These are phyloP conservation scores for Pygoscelis antarcticus DNA, from an alignment of 2,113 vertebrate species.

Conservation along the genomic window DNA sequence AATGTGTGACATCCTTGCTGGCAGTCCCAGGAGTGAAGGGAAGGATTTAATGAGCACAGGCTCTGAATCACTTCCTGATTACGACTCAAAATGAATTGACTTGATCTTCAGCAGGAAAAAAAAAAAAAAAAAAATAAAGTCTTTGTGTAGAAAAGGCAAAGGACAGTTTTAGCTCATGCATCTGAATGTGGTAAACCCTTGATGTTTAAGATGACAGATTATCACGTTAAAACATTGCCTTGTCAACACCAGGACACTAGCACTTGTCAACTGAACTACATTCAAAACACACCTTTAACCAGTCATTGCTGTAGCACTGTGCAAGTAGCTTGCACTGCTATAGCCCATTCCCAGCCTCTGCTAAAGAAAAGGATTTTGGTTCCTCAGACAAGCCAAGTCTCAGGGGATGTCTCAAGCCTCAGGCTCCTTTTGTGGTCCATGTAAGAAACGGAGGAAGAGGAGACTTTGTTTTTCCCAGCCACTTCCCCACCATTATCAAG, in stretches of 20 bases:
- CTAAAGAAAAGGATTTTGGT: background rate
- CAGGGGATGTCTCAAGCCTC: background rate
- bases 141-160: background rate
- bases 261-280: background rate
- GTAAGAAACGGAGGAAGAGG: background rate
- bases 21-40: slow-evolving; percentile 30
- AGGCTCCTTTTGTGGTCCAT: background rate
- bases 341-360: background rate
- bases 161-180: background rate
- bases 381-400: background rate
- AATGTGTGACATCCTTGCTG: slow-evolving; percentile 37
- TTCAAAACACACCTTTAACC: background rate
- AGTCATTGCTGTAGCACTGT: background rate
- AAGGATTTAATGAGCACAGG: slow-evolving; percentile 55
- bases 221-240: background rate
- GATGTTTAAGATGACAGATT: background rate
- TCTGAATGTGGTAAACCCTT: background rate
- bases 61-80: slow-evolving; percentile 58
- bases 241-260: background rate
- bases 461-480: background rate
- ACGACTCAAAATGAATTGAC: slow-evolving; percentile 35
- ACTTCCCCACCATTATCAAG: background rate
- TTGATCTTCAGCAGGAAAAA: background rate
- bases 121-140: background rate
- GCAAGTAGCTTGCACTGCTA: background rate